Base-by-base conservation (phyloP, 1,140 invertebrate species). In the Rhysida immarginata region DNA sequence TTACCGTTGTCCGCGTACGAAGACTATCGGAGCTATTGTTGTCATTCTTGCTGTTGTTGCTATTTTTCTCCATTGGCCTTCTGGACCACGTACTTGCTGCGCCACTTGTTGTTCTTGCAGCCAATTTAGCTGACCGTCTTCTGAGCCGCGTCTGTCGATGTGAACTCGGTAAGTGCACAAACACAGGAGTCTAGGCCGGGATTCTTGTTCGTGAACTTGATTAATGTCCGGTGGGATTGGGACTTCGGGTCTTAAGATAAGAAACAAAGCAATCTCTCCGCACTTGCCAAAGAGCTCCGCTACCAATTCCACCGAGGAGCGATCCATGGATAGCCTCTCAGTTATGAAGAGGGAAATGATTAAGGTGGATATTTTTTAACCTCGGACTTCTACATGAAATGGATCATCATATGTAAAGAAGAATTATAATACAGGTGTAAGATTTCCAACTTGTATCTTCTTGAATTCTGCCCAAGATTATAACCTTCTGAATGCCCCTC, bases 381-480 rank as follows among this genome's bases (percentile, higher is more conserved):
- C n/a, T n/a, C n/a, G n/a, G n/a, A n/a, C n/a, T n/a, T n/a, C n/a
- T n/a, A n/a, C n/a, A n/a, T n/a, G n/a, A n/a, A n/a, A n/a, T n/a
- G n/a, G n/a, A n/a, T n/a, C n/a, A n/a, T n/a, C n/a, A n/a, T n/a
- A n/a, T n/a, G n/a, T n/a, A n/a, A n/a, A n/a, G n/a, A n/a, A n/a
- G n/a, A n/a, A n/a, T n/a, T n/a, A n/a, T n/a, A n/a, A n/a, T n/a
- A n/a, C n/a, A n/a, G n/a, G n/a, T n/a, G n/a, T n/a, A n/a, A n/a
- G n/a, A n/a, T n/a, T n/a, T n/a, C n/a, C n/a, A n/a, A n/a, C n/a
- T n/a, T n/a, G 77, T 13, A 90, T 74, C 16, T 95, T 76, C 66
- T 96, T 96, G 0, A 88, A 95, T 24, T 88, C 87, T 45, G 82
- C 77, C 50, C 90, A 83, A 69, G 96, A 96, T 16, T 96, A 81